Evolutionary conservation across 2,888 invertebrate species (phyloP), one percentile per base, ranked within the genome.

Genomic region (Diarsia rubi): DNA sequence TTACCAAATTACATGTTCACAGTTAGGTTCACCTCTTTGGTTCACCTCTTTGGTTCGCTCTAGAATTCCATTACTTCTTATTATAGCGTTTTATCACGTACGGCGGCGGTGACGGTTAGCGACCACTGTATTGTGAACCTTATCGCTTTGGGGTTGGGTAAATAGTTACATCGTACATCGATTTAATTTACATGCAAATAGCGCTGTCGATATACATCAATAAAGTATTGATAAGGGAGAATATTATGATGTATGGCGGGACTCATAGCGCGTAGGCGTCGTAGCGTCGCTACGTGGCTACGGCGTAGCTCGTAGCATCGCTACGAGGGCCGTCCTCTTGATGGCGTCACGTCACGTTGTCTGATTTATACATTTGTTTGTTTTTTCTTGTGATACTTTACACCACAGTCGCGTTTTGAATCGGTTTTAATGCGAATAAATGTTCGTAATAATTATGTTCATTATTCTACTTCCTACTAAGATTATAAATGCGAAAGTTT

Each of bases 191-290:
- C 60, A 82, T 85, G 75, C 71, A 86, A 84, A 86, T 82, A 69
- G 52, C 63, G 42, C 64, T 21, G 8, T 45, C 85, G 75, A 86
- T 86, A 82, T 79, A 85, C 79, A 85, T 85, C 80, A 82, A 85
- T 84, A 78, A 64, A 75, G 73, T 84, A 85, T 85, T 85, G 85
- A 84, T 86, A 85, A 82, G 77, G 66, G 24, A 49, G 57, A 77
- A 65, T 77, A 79, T 81, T 81, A 84, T 83, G 85, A 83, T 83
- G 69, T 64, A 84, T 78, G 66, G 52, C 52, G 47, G 59, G 64
- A 47, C 31, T 65, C 69, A 65, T 76, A 68, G 70, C 63, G 67
- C 84, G 82, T 76, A 82, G 84, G 70, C 81, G 68, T 62, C 84
- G 81, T 73, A 84, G 77, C 69, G 63, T 63, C 69, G 75, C 81